Base-by-base conservation (phyloP, 2,797 vertebrate species). In the Kryptopterus vitreolus region DNA sequence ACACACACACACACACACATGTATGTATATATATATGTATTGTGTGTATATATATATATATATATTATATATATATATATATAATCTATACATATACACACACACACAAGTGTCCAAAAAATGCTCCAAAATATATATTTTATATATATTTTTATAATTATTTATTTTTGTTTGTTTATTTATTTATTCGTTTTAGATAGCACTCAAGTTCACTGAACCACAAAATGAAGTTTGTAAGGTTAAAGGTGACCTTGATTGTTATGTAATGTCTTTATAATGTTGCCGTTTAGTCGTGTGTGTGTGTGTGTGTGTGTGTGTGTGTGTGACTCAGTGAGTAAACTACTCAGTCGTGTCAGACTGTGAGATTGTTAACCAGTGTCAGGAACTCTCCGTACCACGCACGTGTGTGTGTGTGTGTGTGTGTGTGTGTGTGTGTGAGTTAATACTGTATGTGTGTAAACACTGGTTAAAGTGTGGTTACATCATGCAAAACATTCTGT, bases 331-430 rank as follows among this genome's bases (percentile, higher is more conserved):
- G 53, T 66, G 52, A 52, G 33, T 22, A 24, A 63, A 73, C 73
- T 53, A 79, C 78, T 81, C 52, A 29, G 29, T 62, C 62, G 48
- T 73, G 72, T 69, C 70, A 66, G 70, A 38, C 48, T 70, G 53
- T 16, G n/a, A 73, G 57, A 46, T 53, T 77, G 80, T 81, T 77
- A 77, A 63, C 76, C 65, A 77, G 71, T 70, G 78, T 22, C 68
- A 71, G 18, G 50, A 80, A 50, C 75, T 66, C 13, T 52, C 53
- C 52, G 53, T 72, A 63, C 35, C 22, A 4, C 46, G 71, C 33
- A 10, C 15, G 57, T 63, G 65, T 62, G 55, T 29, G 48, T 31
- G 5, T 58, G 33, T 46, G 48, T 15, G 20, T 43, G 58, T 65
- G 31, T 65, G 58, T 38, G 63, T 59, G 55, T 61, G 20, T 29